phyloP scores from a whole-genome alignment of 2,888 invertebrate genomes.

The Elgonia sp. region DNA sequence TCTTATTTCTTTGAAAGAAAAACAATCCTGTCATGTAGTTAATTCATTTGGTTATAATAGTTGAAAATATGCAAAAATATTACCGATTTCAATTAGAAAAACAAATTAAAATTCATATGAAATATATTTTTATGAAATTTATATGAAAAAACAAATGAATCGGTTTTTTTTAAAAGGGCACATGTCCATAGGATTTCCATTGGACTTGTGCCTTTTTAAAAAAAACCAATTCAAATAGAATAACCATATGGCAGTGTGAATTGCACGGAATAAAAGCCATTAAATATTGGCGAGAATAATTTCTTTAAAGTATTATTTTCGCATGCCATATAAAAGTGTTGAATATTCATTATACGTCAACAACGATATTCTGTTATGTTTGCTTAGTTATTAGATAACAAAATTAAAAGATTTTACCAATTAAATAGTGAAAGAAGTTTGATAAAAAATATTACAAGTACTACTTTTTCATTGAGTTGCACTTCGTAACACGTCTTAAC shows the following conservation, averaged over 20 bases:
- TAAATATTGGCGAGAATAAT: background rate
- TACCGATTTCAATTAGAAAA: background rate
- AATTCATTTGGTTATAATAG: background rate
- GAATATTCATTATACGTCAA: slow-evolving; percentile 5
- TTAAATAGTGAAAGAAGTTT: background rate
- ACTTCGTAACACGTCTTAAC: background rate
- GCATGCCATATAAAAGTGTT: background rate
- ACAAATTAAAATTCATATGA: too few species aligned
- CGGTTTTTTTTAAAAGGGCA: too few species aligned
- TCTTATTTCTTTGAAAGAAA: background rate
- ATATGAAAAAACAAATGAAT: too few species aligned
- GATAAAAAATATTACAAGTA: background rate
- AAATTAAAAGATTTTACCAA: background rate
- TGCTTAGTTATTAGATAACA: background rate
- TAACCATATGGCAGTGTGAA: background rate
- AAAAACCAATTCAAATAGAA: too few species aligned
- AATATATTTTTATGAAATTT: too few species aligned
- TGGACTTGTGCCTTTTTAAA: too few species aligned
- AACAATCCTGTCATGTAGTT: background rate
- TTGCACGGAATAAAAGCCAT: background rate
- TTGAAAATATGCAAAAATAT: background rate
- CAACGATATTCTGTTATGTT: background rate
- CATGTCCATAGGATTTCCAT: too few species aligned
- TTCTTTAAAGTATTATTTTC: background rate
- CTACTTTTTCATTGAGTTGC: background rate